Percentiles rank a stretch among this genome's conserved stretches.
Conservation (phyloP, 2,797 vertebrate genomes). For the Sylvia borin region DNA sequence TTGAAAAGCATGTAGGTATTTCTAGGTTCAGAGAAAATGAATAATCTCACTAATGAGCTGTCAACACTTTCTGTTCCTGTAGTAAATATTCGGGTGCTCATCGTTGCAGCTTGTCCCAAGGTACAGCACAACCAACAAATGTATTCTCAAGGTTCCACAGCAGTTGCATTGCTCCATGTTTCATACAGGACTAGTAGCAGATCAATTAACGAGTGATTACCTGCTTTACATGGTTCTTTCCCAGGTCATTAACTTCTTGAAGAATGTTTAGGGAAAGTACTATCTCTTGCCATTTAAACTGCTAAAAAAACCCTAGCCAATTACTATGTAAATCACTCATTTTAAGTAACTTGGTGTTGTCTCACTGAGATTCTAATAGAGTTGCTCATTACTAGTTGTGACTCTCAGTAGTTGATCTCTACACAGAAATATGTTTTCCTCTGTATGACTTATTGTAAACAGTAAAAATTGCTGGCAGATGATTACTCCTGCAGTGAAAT, state of each 20-base stretch:
- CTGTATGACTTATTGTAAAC: neutral
- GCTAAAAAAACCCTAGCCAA: conserved; percentile 20
- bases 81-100: conserved; percentile 57
- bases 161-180: neutral
- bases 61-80: conserved; percentile 18
- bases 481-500: neutral
- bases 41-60: conserved; percentile 66
- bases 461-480: neutral
- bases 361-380: neutral
- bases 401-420: neutral
- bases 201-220: conserved; percentile 72
- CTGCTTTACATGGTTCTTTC: conserved; percentile 50
- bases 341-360: conserved; percentile 47
- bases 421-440: neutral
- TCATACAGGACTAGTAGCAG: conserved; percentile 42
- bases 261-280: conserved; percentile 52
- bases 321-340: conserved; percentile 59
- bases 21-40: conserved; percentile 15
- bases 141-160: conserved; percentile 13
- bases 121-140: neutral
- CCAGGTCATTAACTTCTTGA: conserved; percentile 66
- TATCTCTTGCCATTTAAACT: conserved; percentile 48
- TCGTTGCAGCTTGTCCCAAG: conserved; percentile 32
- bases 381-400: neutral
- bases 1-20: conserved; percentile 10